Base-by-base conservation (phyloP, 2,888 invertebrate species). In the Tinea pellionella region DNA sequence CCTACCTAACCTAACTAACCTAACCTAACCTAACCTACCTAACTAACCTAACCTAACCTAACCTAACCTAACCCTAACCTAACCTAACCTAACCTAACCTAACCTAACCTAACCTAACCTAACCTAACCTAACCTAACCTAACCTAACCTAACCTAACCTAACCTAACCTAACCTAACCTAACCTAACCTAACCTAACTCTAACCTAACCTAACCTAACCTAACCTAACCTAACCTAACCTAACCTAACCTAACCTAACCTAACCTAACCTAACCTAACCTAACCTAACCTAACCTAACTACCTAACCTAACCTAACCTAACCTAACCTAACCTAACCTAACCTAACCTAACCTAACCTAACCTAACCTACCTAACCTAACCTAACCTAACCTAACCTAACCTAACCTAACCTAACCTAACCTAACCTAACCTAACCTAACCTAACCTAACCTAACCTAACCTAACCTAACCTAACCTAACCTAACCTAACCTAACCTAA, bases 401-500 rank as follows among this genome's bases (percentile, higher is more conserved):
- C 60, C 60, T 60, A 60, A 60, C 60, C 60, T 60, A 60, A 60
- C 60, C 60, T 60, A 60, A 60, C 60, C 60, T 60, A 60, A 60
- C 60, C 60, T 60, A 60, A 60, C 60, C 60, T 60, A 60, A 60
- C 60, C 60, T 60, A 60, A 60, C 60, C 60, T 60, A 60, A 60
- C 60, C 60, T 60, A 60, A 60, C 60, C 60, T 60, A 60, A 60
- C 60, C 60, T 60, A 60, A 60, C 60, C 60, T 60, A 60, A 60
- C 60, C 60, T 60, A 60, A 60, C 60, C 60, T 60, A 60, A 60
- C 60, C 60, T 60, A 60, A 60, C 60, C 60, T 60, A 60, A 60
- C 60, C 60, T 60, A 60, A 60, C 60, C 60, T 60, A 53, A 53
- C 53, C 53, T 60, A 41, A 56, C 61, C 41, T 61, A 63, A 64